These are phyloP conservation scores for Grus americana DNA, from an alignment of 2,113 vertebrate genomes.

Conservation along the genomic window DNA sequence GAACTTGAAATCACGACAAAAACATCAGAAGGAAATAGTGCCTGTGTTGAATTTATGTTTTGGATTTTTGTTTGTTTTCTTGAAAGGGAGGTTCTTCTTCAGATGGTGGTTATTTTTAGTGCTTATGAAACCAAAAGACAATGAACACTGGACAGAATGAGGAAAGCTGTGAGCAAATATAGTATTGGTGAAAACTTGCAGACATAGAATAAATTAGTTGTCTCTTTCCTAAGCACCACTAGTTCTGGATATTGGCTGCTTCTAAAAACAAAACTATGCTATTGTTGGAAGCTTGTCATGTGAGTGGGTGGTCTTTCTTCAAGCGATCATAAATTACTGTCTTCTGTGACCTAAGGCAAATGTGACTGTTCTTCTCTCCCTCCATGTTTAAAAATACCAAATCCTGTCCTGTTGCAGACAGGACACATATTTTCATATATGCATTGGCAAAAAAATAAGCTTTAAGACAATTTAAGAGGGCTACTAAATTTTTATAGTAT, in stretches of 20 bases:
- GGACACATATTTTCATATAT: neutral
- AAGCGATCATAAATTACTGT: neutral
- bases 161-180: neutral
- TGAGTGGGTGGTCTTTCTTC: neutral
- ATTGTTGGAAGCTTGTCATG: neutral
- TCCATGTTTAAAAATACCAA: neutral
- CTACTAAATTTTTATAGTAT: neutral
- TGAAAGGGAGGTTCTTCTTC: conserved; percentile 34
- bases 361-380: neutral
- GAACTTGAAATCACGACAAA: conserved; percentile 44
- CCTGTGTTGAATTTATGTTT: conserved; percentile 10
- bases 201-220: neutral
- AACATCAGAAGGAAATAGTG: conserved; percentile 51
- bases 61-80: conserved; percentile 37
- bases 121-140: conserved; percentile 12
- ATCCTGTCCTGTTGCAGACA: neutral
- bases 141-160: neutral
- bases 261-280: neutral
- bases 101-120: conserved; percentile 38
- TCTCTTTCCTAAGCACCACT: neutral
- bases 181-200: neutral
- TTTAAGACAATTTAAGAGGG: neutral
- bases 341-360: neutral
- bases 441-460: neutral
- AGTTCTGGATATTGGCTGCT: neutral